Base-by-base conservation (phyloP, 2,888 invertebrate species). In the Leptopilina syphax region DNA sequence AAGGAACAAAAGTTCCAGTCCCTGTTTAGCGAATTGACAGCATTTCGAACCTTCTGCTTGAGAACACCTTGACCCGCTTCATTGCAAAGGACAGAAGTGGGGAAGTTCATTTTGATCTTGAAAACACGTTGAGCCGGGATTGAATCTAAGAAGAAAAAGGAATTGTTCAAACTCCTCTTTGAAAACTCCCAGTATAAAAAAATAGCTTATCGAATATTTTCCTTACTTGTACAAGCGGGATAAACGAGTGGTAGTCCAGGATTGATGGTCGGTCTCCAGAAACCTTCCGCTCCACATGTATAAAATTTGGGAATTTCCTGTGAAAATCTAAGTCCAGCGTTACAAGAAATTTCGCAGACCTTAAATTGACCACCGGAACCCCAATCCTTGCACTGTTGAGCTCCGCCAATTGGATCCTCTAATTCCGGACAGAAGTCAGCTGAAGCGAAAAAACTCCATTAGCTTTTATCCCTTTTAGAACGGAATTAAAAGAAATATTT, bases 1-100 rank as follows among this genome's bases (percentile, higher is more conserved):
- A 97, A 97, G 0, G 98, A 97, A 91, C 98, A 98, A 96, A 98
- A 97, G 94, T 97, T 97, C 98, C 98, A 99, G 89, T 98, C 97
- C 87, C 97, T 95, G 92, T 99, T 98, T 78, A 98, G 94, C 76
- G 97, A 95, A 88, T 98, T 97, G 78, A 99, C 96, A 9, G 98
- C 97, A 86, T 95, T 95, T 85, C 96, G 95, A 1, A 98, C 97
- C 92, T 97, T 96, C 89, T 98, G 97, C 70, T 97, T 94, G 6
- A 98, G 93, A 0, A 98, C 98, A 77, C 96, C 97, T 92, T 98
- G 98, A 0, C 98, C 98, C 41, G 98, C 98, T 92, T 97, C 97
- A 88, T 98, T 98, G 90, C 98, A 99, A 7, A 98, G 95, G 1
- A 98, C 98, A n/a, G 98, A 97, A 80, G 97, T 97, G 83, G 98